These are phyloP conservation scores for Hippocampus zosterae DNA, from an alignment of 2,113 vertebrate genomes.

Conservation along the genomic window DNA sequence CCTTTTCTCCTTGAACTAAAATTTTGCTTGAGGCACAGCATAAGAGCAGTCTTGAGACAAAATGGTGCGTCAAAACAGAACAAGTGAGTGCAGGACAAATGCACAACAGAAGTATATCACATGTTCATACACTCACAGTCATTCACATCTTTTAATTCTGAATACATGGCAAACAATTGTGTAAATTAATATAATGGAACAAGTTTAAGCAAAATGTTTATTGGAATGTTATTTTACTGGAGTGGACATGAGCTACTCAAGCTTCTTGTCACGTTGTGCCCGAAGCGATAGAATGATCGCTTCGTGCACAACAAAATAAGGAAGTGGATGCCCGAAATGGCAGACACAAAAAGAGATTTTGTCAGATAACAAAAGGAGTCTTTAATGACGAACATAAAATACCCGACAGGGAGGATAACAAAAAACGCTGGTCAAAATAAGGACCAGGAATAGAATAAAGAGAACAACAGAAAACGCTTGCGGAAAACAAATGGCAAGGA, in stretches of 20 bases:
- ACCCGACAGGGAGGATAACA: too few relatives aligned
- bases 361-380: too few relatives aligned
- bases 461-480: too few relatives aligned
- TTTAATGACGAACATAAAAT: too few relatives aligned
- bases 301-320: too few relatives aligned
- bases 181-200: not conserved
- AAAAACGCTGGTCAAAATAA: too few relatives aligned
- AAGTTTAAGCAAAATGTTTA: not conserved
- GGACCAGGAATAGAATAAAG: too few relatives aligned
- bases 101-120: constrained; percentile 2
- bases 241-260: not conserved
- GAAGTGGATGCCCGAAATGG: too few relatives aligned
- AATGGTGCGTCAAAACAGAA: constrained; percentile 8
- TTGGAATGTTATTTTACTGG: not conserved
- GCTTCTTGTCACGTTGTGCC: too few relatives aligned
- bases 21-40: constrained; percentile 27
- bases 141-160: not conserved
- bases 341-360: too few relatives aligned
- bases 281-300: too few relatives aligned
- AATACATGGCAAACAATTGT: not conserved
- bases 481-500: too few relatives aligned
- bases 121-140: not conserved
- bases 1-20: constrained; percentile 22
- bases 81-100: not conserved
- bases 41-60: constrained; percentile 20